Base-by-base conservation (phyloP, 2,888 invertebrate genomes). In the Leptinotarsa haldemani region DNA sequence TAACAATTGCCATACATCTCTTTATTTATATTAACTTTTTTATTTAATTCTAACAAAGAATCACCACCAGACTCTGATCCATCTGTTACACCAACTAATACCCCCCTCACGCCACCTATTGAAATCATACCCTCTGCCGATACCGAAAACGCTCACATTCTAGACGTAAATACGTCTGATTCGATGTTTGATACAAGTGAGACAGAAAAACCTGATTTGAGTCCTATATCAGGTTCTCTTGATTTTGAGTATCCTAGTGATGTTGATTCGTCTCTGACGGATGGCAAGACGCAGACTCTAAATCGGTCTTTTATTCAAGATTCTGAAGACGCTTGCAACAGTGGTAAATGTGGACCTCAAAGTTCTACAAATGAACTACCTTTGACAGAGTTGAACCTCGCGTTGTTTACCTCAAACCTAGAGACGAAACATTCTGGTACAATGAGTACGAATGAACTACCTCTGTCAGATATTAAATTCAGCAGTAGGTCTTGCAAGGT, bases 331-430 rank as follows among this genome's bases (percentile, higher is more conserved):
- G 7, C n/a, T 50, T n/a, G 50, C 15, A 50, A 16, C 15, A 4
- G 74, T 78, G 50, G 76, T 74, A 61, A 81, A 80, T 64, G 69
- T 73, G 65, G 52, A 30, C 70, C 73, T 5, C 47, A 72, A 9
- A 77, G 71, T 70, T 48, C 92, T n/a, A 92, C 92, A 77, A 93
- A 92, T 88, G 92, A 93, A 87, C 87, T 93, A 82, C 92, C 92
- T 73, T 86, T 92, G 81, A 92, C 92, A 74, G 90, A 87, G 80
- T 78, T 86, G 47, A 87, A 87, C 81, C 79, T 87, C 69, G 86
- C 86, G 15, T 73, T 87, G 52, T 87, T 87, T 74, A 86, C 87
- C 1, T 85, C 86, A 3, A 84, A 80, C 71, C 77, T 83, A 52
- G 81, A 80, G 47, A 73, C 64, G 22, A 79, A 77, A 71, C 77